These are phyloP conservation scores for Clistopyga incitator DNA, from an alignment of 2,888 invertebrate genomes.

Conservation along the genomic window DNA sequence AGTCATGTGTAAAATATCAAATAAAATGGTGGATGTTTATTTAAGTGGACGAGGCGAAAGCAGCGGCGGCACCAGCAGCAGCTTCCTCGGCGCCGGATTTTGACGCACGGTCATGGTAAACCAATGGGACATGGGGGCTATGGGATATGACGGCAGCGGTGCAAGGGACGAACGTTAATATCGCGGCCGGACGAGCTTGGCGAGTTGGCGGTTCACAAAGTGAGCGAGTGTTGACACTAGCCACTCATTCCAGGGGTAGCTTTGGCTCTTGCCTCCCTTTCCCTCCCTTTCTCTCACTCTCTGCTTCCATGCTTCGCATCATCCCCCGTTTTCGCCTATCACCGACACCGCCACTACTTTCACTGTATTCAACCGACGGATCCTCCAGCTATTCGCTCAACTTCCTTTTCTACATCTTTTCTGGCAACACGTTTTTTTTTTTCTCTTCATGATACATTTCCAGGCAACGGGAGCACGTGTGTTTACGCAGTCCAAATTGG, in stretches of 20 bases:
- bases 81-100: slow-evolving; percentile 23
- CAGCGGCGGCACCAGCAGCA: slow-evolving; percentile 8
- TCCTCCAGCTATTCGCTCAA: slow-evolving; percentile 39
- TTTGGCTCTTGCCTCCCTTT: slow-evolving; percentile 51
- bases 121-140: not conserved
- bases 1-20: slow-evolving; percentile 82
- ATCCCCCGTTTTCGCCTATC: slow-evolving; percentile 66
- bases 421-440: slow-evolving; percentile 46
- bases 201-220: slow-evolving; percentile 82
- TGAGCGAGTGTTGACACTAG: slow-evolving; percentile 83
- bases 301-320: slow-evolving; percentile 70
- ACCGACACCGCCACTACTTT: slow-evolving; percentile 56
- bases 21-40: slow-evolving; percentile 81
- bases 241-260: slow-evolving; percentile 76
- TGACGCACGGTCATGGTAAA: slow-evolving; percentile 51
- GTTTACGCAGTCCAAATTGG: slow-evolving; percentile 26
- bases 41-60: slow-evolving; percentile 72
- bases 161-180: slow-evolving; percentile 80
- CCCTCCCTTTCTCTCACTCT: slow-evolving; percentile 58
- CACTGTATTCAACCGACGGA: slow-evolving; percentile 53
- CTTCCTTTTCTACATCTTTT: slow-evolving; percentile 32
- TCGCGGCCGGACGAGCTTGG: slow-evolving; percentile 78
- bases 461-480: slow-evolving; percentile 14
- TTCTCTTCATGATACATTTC: slow-evolving; percentile 37
- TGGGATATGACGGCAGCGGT: slow-evolving; percentile 65